phyloP scores from a whole-genome alignment of 2,113 vertebrate species.

The Caranx ignobilis region DNA sequence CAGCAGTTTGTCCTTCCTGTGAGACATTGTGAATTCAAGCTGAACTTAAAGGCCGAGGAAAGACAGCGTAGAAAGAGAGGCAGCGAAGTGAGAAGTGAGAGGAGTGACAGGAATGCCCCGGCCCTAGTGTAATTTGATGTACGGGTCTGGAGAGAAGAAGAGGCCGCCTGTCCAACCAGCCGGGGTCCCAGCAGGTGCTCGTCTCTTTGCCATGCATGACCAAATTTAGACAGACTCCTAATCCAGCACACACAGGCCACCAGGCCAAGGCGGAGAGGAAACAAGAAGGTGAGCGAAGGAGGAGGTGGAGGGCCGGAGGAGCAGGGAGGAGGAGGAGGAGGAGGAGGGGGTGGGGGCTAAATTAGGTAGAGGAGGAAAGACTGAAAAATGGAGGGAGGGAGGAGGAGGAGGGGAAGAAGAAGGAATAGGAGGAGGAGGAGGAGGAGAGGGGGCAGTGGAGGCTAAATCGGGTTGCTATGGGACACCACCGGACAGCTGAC shows the following conservation, averaged over 20 bases:
- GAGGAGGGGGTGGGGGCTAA: conserved; percentile 35
- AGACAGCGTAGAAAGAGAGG: not conserved
- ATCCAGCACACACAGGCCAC: conserved; percentile 55
- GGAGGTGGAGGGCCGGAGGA: not conserved
- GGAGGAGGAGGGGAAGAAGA: not conserved
- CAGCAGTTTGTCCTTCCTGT: not conserved
- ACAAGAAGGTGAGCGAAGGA: conserved; percentile 20
- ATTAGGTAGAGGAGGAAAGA: conserved; percentile 27
- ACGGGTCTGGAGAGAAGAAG: conserved; percentile 53
- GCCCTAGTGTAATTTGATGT: conserved; percentile 74
- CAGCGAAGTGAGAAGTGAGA: conserved; percentile 14
- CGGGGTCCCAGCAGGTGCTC: conserved; percentile 76
- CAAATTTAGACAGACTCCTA: conserved; percentile 82
- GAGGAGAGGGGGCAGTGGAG: conserved; percentile 14
- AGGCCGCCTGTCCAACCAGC: conserved; percentile 51
- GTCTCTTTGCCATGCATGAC: conserved; percentile 72
- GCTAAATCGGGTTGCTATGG: conserved; percentile 80
- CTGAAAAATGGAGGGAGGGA: conserved; percentile 7
- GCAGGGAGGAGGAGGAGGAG: conserved; percentile 9
- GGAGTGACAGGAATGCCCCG: conserved; percentile 65
- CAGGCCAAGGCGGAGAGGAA: conserved; percentile 34
- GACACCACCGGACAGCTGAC: conserved; percentile 83
- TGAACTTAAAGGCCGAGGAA: conserved; percentile 17
- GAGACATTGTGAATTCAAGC: not conserved
- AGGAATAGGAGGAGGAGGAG: not conserved